Conservation (phyloP, 1,140 invertebrate genomes). For the Drosophila lini region DNA sequence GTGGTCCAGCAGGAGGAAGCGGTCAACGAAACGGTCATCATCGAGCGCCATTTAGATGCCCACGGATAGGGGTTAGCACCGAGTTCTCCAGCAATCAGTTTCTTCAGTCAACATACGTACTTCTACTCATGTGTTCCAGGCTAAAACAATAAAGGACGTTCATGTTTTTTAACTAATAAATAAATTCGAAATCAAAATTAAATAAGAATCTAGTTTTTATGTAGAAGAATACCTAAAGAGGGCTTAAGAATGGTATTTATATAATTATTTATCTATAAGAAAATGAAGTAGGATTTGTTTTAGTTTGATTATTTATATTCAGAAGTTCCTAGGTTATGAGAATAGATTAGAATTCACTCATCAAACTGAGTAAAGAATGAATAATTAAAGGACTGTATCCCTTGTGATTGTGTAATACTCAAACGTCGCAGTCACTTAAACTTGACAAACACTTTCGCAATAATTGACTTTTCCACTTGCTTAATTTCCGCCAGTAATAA, state of each 20-base stretch:
- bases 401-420: slow-evolving; percentile 8
- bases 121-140: slow-evolving; percentile 48
- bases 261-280: not conserved
- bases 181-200: slow-evolving; percentile 3
- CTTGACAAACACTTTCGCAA: slow-evolving; percentile 11
- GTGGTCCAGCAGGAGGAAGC: slow-evolving; percentile 27
- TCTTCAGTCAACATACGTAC: slow-evolving; percentile 42
- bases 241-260: not conserved
- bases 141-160: slow-evolving; percentile 22
- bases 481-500: slow-evolving; percentile 38
- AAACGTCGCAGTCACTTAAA: not conserved
- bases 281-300: not conserved
- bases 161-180: slow-evolving; percentile 39
- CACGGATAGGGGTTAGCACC: slow-evolving; percentile 31
- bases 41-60: slow-evolving; percentile 48
- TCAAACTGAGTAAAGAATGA: not conserved
- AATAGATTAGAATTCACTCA: not conserved
- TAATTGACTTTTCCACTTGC: slow-evolving; percentile 12
- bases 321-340: not conserved
- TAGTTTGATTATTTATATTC: not conserved
- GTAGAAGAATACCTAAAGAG: not conserved
- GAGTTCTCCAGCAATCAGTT: slow-evolving; percentile 42
- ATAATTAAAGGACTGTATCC: not conserved
- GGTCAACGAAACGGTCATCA: slow-evolving; percentile 49
- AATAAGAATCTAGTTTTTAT: not conserved